Percentiles rank a stretch among this genome's conserved stretches.
These are phyloP conservation scores for Leptodactylus fuscus DNA, from an alignment of 2,113 vertebrate species.

Conservation along the genomic window DNA sequence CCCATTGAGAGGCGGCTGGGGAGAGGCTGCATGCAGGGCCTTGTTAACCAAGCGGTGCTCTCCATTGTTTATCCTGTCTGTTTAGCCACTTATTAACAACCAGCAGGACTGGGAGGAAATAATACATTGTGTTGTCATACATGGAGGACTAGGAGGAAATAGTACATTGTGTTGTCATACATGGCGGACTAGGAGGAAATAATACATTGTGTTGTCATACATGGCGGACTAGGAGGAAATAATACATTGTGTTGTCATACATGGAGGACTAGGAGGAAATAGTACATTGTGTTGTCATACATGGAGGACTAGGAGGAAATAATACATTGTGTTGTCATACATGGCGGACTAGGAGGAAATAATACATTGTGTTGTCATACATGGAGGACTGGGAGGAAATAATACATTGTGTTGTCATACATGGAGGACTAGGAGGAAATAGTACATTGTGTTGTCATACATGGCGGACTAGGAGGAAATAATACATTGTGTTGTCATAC, in stretches of 20 bases:
- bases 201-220: conserved; percentile 3
- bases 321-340: conserved; percentile 3
- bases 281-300: conserved; percentile 3
- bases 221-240: too few relatives aligned
- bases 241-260: conserved; percentile 3
- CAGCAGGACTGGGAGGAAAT: neutral
- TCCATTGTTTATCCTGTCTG: neutral
- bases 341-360: neutral
- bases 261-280: too few relatives aligned
- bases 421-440: neutral
- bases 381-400: neutral
- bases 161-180: conserved; percentile 3
- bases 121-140: neutral
- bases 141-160: too few relatives aligned
- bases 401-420: too few relatives aligned
- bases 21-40: neutral
- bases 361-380: too few relatives aligned
- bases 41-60: neutral
- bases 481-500: too few relatives aligned
- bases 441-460: too few relatives aligned
- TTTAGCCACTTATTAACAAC: neutral
- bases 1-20: neutral
- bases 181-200: too few relatives aligned
- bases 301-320: too few relatives aligned
- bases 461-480: neutral